Conservation (phyloP, 2,797 vertebrate genomes). For the Jordanella pulchra region DNA sequence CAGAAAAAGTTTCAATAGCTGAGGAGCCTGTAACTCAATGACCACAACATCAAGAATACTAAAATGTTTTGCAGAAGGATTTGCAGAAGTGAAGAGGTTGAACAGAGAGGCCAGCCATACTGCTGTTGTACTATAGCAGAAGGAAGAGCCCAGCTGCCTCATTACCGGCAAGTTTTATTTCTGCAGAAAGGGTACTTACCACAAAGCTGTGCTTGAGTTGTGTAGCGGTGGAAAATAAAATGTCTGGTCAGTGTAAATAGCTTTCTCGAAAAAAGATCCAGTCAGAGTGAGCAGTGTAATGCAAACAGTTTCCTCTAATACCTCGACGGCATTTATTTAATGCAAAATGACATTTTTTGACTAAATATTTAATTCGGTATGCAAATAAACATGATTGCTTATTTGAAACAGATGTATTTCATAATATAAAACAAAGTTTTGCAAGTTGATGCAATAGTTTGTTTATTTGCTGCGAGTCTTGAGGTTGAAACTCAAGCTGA, state of each 20-base stretch:
- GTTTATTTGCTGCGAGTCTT: neutral
- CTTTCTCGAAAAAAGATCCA: conserved; percentile 11
- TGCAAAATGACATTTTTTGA: neutral
- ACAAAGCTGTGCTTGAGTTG: conserved; percentile 11
- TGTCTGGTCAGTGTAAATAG: conserved; percentile 2
- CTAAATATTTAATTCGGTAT: neutral
- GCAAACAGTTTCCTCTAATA: neutral
- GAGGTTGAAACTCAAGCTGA: neutral
- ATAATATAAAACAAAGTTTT: neutral
- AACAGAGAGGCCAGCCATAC: conserved; percentile 7
- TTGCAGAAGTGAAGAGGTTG: conserved; percentile 23
- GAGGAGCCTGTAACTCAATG: conserved; percentile 14
- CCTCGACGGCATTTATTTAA: neutral
- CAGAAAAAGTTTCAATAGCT: conserved; percentile 20
- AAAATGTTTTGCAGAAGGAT: conserved; percentile 36
- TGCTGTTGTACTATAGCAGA: conserved; percentile 2
- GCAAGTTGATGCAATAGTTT: neutral
- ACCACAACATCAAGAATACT: conserved; percentile 29
- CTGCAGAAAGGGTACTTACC: conserved; percentile 21
- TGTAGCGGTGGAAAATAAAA: conserved; percentile 24
- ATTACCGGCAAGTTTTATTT: conserved; percentile 9
- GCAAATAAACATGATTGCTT: neutral
- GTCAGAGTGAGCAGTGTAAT: neutral
- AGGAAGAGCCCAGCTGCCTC: neutral
- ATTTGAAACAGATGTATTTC: neutral